These are phyloP conservation scores for Excalfactoria chinensis DNA, from an alignment of 2,113 vertebrate genomes.

Conservation along the genomic window DNA sequence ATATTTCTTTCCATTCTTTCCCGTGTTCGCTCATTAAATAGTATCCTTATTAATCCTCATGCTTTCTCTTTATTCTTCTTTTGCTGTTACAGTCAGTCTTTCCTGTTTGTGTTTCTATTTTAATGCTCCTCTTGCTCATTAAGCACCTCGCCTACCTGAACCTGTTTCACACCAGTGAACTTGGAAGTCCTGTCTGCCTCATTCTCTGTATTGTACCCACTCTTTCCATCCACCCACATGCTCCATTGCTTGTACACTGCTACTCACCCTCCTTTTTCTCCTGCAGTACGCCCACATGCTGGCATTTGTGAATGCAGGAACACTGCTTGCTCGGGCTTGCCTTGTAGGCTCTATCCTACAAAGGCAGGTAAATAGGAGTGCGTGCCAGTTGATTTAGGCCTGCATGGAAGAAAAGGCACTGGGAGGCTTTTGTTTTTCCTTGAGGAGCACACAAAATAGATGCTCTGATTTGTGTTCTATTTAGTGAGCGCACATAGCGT, in stretches of 20 bases:
- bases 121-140: neutral
- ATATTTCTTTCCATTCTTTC: neutral
- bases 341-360: neutral
- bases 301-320: neutral
- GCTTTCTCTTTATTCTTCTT: neutral
- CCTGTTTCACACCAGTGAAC: neutral
- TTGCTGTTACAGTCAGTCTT: neutral
- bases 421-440: neutral
- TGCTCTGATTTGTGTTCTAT: neutral
- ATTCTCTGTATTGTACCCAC: neutral
- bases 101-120: conserved; percentile 1
- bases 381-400: neutral
- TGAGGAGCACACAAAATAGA: neutral
- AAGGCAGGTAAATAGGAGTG: neutral
- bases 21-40: neutral
- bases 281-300: neutral
- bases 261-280: neutral
- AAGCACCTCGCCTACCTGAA: neutral
- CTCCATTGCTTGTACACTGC: neutral
- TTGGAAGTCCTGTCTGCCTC: neutral
- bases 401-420: neutral
- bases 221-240: neutral
- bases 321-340: neutral
- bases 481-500: neutral
- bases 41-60: neutral